These are phyloP conservation scores for Incurvaria masculella DNA, from an alignment of 2,888 invertebrate genomes.

Conservation along the genomic window DNA sequence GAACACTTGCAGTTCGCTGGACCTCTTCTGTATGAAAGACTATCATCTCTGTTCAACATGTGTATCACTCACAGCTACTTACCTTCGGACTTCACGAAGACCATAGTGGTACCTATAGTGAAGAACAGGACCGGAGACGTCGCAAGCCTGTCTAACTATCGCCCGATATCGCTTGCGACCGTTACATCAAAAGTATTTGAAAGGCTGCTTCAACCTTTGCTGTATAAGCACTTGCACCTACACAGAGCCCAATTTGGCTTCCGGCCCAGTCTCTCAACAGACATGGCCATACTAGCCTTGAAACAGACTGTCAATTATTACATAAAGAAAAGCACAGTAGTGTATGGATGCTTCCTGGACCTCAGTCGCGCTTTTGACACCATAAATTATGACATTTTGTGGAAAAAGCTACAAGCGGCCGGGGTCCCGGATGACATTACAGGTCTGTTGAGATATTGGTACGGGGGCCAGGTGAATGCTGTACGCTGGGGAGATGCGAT, in stretches of 20 bases:
- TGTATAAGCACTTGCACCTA: not conserved
- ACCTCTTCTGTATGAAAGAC: not conserved
- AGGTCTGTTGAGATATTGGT: slow-evolving; percentile 3
- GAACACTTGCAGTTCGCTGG: slow-evolving; percentile 4
- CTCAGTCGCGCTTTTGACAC: not conserved
- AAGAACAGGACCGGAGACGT: slow-evolving; percentile 5
- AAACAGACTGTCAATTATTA: slow-evolving; percentile 1
- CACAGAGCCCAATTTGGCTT: slow-evolving; percentile 2
- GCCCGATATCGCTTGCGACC: slow-evolving; percentile 3
- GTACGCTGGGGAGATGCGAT: slow-evolving; percentile 1
- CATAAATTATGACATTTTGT: slow-evolving; percentile 1
- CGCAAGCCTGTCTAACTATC: slow-evolving; percentile 1
- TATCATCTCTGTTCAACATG: not conserved
- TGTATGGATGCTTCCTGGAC: not conserved
- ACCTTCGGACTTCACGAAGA: not conserved
- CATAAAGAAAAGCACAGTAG: not conserved
- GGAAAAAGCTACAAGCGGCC: slow-evolving; percentile 1
- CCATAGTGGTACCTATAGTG: no score
- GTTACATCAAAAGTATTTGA: not conserved
- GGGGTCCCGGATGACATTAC: not conserved
- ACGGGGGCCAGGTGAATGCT: slow-evolving; percentile 2
- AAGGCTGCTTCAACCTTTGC: not conserved
- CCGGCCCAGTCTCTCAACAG: slow-evolving; percentile 1
- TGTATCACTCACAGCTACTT: slow-evolving; percentile 4
- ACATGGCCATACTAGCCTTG: not conserved